Conservation (phyloP, 2,888 invertebrate species). For the Sisyra nigra region DNA sequence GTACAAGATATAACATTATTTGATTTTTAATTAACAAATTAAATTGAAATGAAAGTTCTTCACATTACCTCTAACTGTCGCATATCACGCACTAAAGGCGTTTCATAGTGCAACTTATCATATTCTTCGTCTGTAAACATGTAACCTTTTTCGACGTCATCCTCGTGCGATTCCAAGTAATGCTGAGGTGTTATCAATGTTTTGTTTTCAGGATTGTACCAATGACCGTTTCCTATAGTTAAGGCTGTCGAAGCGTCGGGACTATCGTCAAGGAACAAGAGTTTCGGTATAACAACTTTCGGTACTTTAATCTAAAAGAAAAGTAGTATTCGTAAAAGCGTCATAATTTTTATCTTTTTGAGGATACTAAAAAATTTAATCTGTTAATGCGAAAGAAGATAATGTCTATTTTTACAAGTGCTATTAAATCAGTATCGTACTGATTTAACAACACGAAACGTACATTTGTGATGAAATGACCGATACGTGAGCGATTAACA, state of each 20-base stretch:
- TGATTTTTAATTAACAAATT: neutral
- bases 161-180: conserved; percentile 27
- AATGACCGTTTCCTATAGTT: conserved; percentile 30
- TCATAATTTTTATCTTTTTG: no score
- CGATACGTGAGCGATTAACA: no score
- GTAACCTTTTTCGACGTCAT: conserved; percentile 34
- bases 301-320: conserved; percentile 22
- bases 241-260: conserved; percentile 25
- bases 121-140: conserved; percentile 41
- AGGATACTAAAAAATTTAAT: no score
- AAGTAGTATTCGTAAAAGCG: conserved; percentile 8
- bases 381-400: no score
- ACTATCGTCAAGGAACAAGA: conserved; percentile 25
- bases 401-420: no score
- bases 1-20: conserved; percentile 13
- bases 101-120: conserved; percentile 42
- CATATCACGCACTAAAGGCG: conserved; percentile 38
- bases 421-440: no score
- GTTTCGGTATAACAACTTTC: conserved; percentile 23
- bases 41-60: no score
- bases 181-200: conserved; percentile 30
- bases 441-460: no score
- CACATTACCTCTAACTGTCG: conserved; percentile 37
- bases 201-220: conserved; percentile 23
- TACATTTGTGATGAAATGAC: no score